Evolutionary conservation across 2,113 vertebrate species (phyloP), one percentile per base, ranked within the genome.

Genomic region (Solea solea): DNA sequence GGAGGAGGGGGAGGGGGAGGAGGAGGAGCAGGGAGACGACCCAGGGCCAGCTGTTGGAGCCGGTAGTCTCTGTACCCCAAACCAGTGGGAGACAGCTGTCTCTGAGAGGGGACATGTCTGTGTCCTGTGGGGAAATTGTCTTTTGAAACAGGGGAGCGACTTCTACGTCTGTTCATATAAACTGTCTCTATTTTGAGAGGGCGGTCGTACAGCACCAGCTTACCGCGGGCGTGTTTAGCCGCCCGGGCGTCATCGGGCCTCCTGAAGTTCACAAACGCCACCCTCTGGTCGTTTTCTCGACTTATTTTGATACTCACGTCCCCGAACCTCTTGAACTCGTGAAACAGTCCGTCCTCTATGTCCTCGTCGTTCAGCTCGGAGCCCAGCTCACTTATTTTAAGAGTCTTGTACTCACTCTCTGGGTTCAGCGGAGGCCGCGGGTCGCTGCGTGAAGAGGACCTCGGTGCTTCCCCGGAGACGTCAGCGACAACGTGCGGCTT

Each of bases 231-330:
- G 68, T 98, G 96, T 68, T 97, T 97, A 40, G 97, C 97, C 0
- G 97, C 96, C 0, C 96, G 94, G 72, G 97, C 97, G 63, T 98
- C 97, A 61, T 98, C 96, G 0, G 97, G 90, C 86, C 96, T 94
- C 81, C 97, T 89, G 88, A 98, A 99, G 93, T 98, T 99, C 40
- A 99, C 96, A 4, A 97, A 95, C 59, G 97, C 97, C 68, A 98
- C 96, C 4, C 96, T 93, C 67, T 97, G 95, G 16, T 98, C 96
- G 77, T 95, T 95, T 63, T 94, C 92, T 46, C 96, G 94, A 59
- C 95, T 95, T 44, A 99, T 98, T 81, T 98, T 99, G 1, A 99
- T 96, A 52, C 97, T 99, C 15, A 99, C 97, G 62, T 99, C 97
- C 0, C 97, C 97, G 53, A 98, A 99, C 58, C 95, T 96, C 73